Evolutionary conservation across 2,797 vertebrate genomes (phyloP).

Genomic region (Myotis daubentonii): DNA sequence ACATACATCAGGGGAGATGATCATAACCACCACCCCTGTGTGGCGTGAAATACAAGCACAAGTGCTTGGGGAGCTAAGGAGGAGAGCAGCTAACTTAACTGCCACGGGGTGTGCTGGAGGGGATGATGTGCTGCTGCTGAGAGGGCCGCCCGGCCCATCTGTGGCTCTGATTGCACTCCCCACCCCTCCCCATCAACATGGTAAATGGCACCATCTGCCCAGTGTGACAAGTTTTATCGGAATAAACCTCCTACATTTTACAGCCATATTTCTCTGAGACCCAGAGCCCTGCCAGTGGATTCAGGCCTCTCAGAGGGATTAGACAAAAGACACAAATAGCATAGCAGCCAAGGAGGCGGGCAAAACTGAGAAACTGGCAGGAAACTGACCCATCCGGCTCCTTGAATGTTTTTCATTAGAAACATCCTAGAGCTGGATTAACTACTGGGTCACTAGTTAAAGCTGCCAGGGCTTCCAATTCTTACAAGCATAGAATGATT

Average conservation of each 20-base stretch:
- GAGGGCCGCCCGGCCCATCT: not conserved
- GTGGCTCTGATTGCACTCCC: not conserved
- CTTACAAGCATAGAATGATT: not conserved
- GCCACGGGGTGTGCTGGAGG: not conserved
- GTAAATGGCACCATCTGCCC: slow-evolving; percentile 71
- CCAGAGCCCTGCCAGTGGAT: not conserved
- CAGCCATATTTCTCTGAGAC: slow-evolving; percentile 53
- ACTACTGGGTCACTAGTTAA: not conserved
- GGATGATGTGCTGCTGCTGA: not conserved
- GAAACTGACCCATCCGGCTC: accelerated
- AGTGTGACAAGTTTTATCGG: slow-evolving; percentile 14
- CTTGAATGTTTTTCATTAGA: not conserved
- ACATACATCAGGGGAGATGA: not conserved
- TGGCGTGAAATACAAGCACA: not conserved
- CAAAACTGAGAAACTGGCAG: not conserved
- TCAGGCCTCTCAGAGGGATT: not conserved
- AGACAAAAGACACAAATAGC: not conserved
- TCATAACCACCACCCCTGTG: not conserved
- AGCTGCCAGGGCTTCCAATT: not conserved
- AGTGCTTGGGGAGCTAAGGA: not conserved
- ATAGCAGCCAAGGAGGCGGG: not conserved
- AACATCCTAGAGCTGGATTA: not conserved
- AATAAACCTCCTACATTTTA: slow-evolving; percentile 39
- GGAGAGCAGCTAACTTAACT: not conserved
- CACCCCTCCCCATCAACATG: not conserved